A percentile compares a stretch with the other conserved stretches of the same genome.
Evolutionary conservation across 2,888 invertebrate genomes (phyloP).

Genomic region (Ichneumon xanthorius): DNA sequence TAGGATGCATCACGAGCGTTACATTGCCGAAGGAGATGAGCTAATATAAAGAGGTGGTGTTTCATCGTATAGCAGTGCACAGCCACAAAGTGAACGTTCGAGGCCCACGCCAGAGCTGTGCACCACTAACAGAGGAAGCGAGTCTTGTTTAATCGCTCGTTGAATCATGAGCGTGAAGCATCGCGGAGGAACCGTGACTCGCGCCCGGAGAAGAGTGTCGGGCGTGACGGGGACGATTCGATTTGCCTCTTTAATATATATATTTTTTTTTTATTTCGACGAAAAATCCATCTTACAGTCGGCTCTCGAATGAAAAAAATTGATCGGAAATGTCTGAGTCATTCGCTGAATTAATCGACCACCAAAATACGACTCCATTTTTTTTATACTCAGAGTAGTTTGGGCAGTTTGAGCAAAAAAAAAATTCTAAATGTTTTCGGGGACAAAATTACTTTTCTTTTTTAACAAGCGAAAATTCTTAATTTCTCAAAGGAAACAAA

Average conservation of each 20-base stretch:
- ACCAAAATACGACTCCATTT: too few species aligned
- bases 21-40: constrained; percentile 48
- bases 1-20: constrained; percentile 60
- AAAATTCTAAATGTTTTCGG: too few species aligned
- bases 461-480: too few species aligned
- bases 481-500: too few species aligned
- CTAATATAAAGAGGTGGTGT: constrained; percentile 44
- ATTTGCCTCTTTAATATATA: constrained; percentile 58
- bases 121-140: constrained; percentile 49
- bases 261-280: not conserved
- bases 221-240: constrained; percentile 62
- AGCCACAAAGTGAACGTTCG: constrained; percentile 4
- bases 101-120: constrained; percentile 3
- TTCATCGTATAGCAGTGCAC: not conserved
- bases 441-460: too few species aligned
- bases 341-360: too few species aligned
- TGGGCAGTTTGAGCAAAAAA: too few species aligned
- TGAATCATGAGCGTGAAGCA: constrained; percentile 67
- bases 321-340: not conserved
- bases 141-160: constrained; percentile 67
- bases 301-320: not conserved
- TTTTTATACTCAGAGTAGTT: too few species aligned
- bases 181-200: constrained; percentile 50
- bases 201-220: constrained; percentile 33
- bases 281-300: not conserved